These are phyloP conservation scores for Triplophysa yarkandensis DNA, from an alignment of 2,797 vertebrate genomes.

Conservation along the genomic window DNA sequence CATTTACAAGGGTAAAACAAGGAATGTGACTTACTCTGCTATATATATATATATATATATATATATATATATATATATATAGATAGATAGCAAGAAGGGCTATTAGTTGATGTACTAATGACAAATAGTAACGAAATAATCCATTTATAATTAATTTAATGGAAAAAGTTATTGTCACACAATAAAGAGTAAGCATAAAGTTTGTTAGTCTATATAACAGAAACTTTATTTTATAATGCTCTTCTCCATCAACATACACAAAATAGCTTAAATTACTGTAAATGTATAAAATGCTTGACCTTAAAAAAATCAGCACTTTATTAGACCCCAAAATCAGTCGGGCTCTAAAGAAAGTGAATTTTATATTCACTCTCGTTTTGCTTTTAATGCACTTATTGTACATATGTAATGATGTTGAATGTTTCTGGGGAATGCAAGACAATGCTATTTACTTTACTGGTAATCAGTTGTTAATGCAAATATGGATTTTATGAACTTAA, in stretches of 20 bases:
- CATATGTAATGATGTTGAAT: constrained; percentile 57
- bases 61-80: neutral
- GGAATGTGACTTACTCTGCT: neutral
- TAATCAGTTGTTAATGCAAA: constrained; percentile 58
- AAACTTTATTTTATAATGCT: no score
- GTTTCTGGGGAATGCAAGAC: constrained; percentile 70
- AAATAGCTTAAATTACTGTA: no score
- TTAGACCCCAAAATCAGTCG: constrained; percentile 5
- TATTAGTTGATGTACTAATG: neutral
- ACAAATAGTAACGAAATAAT: neutral
- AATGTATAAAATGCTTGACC: no score
- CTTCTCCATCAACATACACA: no score
- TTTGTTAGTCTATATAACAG: no score
- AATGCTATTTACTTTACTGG: constrained; percentile 67
- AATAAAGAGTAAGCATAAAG: no score
- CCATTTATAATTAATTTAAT: neutral
- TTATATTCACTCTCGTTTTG: constrained; percentile 20
- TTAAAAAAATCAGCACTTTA: neutral
- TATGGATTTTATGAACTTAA: constrained; percentile 56
- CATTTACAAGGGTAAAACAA: neutral
- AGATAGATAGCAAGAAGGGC: neutral
- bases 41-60: neutral
- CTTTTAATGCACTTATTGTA: constrained; percentile 51
- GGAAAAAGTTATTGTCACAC: neutral
- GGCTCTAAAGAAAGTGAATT: constrained; percentile 27